Conservation (phyloP, 1,140 invertebrate genomes). For the Macrostomum lignano region DNA sequence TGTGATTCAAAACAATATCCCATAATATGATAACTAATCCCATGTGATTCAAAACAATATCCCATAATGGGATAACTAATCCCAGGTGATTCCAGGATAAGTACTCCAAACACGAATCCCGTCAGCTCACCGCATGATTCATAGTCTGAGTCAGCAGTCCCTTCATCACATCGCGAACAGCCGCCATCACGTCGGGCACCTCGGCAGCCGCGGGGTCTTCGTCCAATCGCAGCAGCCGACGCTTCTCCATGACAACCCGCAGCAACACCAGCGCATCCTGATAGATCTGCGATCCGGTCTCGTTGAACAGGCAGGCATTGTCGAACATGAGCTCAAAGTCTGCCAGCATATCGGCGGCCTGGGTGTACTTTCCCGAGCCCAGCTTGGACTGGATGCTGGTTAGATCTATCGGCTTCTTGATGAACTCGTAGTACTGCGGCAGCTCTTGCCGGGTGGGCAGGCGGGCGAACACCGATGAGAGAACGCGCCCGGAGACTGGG, state of each 20-base stretch:
- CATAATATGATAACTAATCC: too few relatives aligned
- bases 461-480: conserved; percentile 31
- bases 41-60: too few relatives aligned
- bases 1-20: too few relatives aligned
- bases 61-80: too few relatives aligned
- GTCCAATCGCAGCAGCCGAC: conserved; percentile 42
- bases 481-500: conserved; percentile 22
- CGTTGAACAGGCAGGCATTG: conserved; percentile 96
- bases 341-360: conserved; percentile 55
- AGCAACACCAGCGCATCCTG: conserved; percentile 69
- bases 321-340: conserved; percentile 93
- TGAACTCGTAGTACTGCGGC: conserved; percentile 88
- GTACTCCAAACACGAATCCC: too few relatives aligned
- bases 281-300: conserved; percentile 91
- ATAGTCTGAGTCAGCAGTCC: conserved; percentile 70
- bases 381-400: conserved; percentile 67
- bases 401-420: conserved; percentile 85
- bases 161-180: conserved; percentile 62
- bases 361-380: conserved; percentile 44
- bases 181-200: conserved; percentile 48
- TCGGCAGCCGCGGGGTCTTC: conserved; percentile 41
- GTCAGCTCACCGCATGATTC: conserved; percentile 55
- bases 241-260: conserved; percentile 61
- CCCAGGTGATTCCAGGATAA: too few relatives aligned
- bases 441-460: conserved; percentile 66